phyloP scores from a whole-genome alignment of 2,888 invertebrate genomes.

The Scotopteryx bipunctaria region DNA sequence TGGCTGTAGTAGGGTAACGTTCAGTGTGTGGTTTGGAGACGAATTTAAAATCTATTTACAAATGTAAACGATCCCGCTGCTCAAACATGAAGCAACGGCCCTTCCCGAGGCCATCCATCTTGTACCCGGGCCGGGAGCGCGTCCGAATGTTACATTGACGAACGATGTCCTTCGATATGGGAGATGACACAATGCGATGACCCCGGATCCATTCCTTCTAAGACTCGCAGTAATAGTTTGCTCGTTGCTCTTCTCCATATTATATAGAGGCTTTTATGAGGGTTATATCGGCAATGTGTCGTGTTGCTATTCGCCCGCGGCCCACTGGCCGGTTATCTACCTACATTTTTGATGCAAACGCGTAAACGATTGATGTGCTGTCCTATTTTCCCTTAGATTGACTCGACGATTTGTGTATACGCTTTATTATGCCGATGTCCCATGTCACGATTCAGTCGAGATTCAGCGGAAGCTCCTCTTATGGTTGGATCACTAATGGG shows the following conservation, averaged over 20 bases:
- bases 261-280: slow-evolving; percentile 72
- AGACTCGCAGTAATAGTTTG: slow-evolving; percentile 67
- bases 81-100: slow-evolving; percentile 44
- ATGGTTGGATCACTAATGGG: slow-evolving; percentile 51
- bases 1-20: slow-evolving; percentile 17
- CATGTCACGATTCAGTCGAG: slow-evolving; percentile 30
- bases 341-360: slow-evolving; percentile 70
- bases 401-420: slow-evolving; percentile 61
- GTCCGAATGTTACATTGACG: slow-evolving; percentile 59
- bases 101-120: slow-evolving; percentile 60
- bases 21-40: slow-evolving; percentile 19
- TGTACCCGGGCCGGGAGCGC: slow-evolving; percentile 48
- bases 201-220: slow-evolving; percentile 69
- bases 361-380: slow-evolving; percentile 69
- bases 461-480: slow-evolving; percentile 32
- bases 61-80: slow-evolving; percentile 56
- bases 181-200: slow-evolving; percentile 77
- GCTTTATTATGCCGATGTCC: slow-evolving; percentile 37
- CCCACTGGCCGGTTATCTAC: slow-evolving; percentile 49
- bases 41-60: slow-evolving; percentile 64
- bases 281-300: slow-evolving; percentile 69
- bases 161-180: slow-evolving; percentile 68
- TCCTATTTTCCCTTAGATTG: slow-evolving; percentile 55
- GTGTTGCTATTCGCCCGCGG: slow-evolving; percentile 59
- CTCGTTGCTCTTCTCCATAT: slow-evolving; percentile 67